A percentile compares a stretch with the other conserved stretches of the same genome.
Evolutionary conservation across 2,888 invertebrate species (phyloP).

Genomic region (Pteria penguin): DNA sequence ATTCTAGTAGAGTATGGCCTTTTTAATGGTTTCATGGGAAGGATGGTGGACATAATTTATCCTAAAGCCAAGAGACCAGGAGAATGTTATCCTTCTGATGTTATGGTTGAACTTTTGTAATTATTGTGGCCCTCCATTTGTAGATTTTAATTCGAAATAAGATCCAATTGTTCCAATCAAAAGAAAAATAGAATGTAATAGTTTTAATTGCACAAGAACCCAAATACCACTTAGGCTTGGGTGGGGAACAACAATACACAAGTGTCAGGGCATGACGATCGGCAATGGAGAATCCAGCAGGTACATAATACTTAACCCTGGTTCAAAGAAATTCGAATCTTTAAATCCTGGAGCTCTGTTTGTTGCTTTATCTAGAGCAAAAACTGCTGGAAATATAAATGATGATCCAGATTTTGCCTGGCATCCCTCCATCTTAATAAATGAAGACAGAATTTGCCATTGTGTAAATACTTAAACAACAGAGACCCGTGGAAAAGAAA

Average conservation of each 20-base stretch:
- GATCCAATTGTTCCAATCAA: slow-evolving; percentile 29
- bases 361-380: slow-evolving; percentile 55
- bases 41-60: slow-evolving; percentile 18
- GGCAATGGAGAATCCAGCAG: slow-evolving; percentile 44
- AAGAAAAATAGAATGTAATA: slow-evolving; percentile 26
- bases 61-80: not conserved
- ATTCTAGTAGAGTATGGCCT: slow-evolving; percentile 41
- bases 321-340: slow-evolving; percentile 45
- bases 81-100: slow-evolving; percentile 35
- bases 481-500: slow-evolving; percentile 21
- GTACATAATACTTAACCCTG: slow-evolving; percentile 53
- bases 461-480: slow-evolving; percentile 40
- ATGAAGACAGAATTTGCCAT: slow-evolving; percentile 51
- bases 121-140: slow-evolving; percentile 21
- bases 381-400: slow-evolving; percentile 41
- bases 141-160: not conserved
- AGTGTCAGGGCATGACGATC: slow-evolving; percentile 59
- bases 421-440: slow-evolving; percentile 44
- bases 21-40: slow-evolving; percentile 24
- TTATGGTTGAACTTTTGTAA: slow-evolving; percentile 44
- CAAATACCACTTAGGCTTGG: slow-evolving; percentile 53
- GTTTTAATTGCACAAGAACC: slow-evolving; percentile 17
- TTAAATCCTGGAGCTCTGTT: slow-evolving; percentile 54
- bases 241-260: slow-evolving; percentile 53
- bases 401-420: slow-evolving; percentile 50